These are phyloP conservation scores for Heliconius melpomene DNA, from an alignment of 1,140 invertebrate genomes.

Conservation along the genomic window DNA sequence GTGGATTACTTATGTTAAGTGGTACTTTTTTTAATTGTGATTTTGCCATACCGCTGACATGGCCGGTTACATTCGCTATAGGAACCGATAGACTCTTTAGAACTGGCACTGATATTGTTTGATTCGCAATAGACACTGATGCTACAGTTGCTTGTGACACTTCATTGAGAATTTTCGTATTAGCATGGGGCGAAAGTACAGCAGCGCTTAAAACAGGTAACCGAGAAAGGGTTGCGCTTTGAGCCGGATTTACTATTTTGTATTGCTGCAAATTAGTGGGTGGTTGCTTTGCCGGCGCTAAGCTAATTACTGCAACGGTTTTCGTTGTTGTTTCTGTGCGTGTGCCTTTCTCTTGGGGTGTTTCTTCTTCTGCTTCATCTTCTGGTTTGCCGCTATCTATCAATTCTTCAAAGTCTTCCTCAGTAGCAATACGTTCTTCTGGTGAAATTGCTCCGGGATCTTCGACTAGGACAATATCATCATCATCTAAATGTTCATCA, in stretches of 20 bases:
- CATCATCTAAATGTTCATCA: slow-evolving; percentile 80
- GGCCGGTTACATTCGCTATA: slow-evolving; percentile 59
- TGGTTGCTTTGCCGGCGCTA: slow-evolving; percentile 70
- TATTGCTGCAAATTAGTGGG: slow-evolving; percentile 72
- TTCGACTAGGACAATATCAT: slow-evolving; percentile 84
- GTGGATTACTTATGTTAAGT: slow-evolving; percentile 64
- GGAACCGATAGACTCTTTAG: slow-evolving; percentile 80
- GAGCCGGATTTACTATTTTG: slow-evolving; percentile 72
- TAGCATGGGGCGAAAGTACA: slow-evolving; percentile 70
- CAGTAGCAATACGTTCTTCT: slow-evolving; percentile 83
- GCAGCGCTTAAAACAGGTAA: slow-evolving; percentile 72
- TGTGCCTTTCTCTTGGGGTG: slow-evolving; percentile 55
- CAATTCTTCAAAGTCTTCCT: slow-evolving; percentile 83
- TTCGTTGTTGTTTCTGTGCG: slow-evolving; percentile 78
- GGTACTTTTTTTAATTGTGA: slow-evolving; percentile 76
- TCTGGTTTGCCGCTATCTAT: slow-evolving; percentile 82
- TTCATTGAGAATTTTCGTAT: slow-evolving; percentile 78
- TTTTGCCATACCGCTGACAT: slow-evolving; percentile 55
- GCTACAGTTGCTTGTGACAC: slow-evolving; percentile 79
- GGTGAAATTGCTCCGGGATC: slow-evolving; percentile 81
- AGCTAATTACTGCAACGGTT: slow-evolving; percentile 78
- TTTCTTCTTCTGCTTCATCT: slow-evolving; percentile 72
- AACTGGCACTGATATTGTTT: slow-evolving; percentile 83
- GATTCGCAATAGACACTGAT: slow-evolving; percentile 83
- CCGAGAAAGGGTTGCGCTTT: slow-evolving; percentile 60